A percentile compares a stretch with the other conserved stretches of the same genome.
phyloP scores from a whole-genome alignment of 2,888 invertebrate species.

The Cenopis cana region DNA sequence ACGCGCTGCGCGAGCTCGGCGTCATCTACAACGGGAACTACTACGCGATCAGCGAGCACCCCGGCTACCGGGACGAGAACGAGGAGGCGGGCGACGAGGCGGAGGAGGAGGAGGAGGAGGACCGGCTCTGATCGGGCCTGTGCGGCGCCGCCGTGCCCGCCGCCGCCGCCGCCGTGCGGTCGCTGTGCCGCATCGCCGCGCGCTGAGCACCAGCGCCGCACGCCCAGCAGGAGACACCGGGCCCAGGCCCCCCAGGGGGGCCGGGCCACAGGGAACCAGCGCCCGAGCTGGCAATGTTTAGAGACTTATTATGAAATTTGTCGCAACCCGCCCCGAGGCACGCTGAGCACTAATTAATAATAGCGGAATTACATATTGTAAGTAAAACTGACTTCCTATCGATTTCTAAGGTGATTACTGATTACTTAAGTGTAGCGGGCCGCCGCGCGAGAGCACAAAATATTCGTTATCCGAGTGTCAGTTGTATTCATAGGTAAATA shows the following conservation, averaged over 20 bases:
- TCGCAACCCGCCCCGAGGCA: slow-evolving; percentile 59
- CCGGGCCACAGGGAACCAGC: slow-evolving; percentile 47
- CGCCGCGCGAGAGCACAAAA: slow-evolving; percentile 55
- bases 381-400: slow-evolving; percentile 83
- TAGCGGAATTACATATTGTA: slow-evolving; percentile 75
- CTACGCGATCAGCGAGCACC: slow-evolving; percentile 97
- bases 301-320: slow-evolving; percentile 76
- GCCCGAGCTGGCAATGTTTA: slow-evolving; percentile 62
- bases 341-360: slow-evolving; percentile 72
- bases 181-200: slow-evolving; percentile 72
- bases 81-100: slow-evolving; percentile 94
- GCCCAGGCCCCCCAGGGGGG: neutral
- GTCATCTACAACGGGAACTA: slow-evolving; percentile 98
- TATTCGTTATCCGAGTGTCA: slow-evolving; percentile 71
- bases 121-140: slow-evolving; percentile 86
- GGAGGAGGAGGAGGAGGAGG: slow-evolving; percentile 93
- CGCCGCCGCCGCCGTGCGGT: slow-evolving; percentile 75
- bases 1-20: slow-evolving; percentile 95
- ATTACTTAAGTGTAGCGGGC: slow-evolving; percentile 57
- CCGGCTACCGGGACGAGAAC: slow-evolving; percentile 95
- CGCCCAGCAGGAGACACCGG: neutral
- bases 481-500: slow-evolving; percentile 75
- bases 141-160: slow-evolving; percentile 81
- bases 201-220: slow-evolving; percentile 61
- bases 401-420: slow-evolving; percentile 74